Evolutionary conservation across 2,888 invertebrate species (phyloP), one percentile per base, ranked within the genome.

Genomic region (Morpho deidamia): DNA sequence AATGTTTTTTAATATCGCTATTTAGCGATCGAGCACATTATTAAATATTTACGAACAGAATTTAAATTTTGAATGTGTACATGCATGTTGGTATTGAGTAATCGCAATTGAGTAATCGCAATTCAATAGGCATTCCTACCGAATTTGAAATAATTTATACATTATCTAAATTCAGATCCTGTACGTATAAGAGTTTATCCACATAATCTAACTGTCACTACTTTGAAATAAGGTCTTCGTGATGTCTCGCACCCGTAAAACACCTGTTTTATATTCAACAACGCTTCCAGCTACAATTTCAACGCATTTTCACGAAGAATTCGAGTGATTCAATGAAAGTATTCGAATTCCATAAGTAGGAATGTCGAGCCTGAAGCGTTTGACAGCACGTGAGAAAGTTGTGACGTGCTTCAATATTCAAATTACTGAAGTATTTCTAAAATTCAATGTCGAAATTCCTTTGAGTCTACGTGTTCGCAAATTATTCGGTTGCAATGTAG

Each of bases 351-450:
- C 41, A 56, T 56, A 52, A 12, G 37, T 39, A 48, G 57, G 46
- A 53, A 56, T 63, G 64, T 69, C 23, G 23, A 23, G 66, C 63
- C 72, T 66, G 59, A 51, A 59, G 70, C 71, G 11, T 48, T 48
- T 71, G 76, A 78, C 69, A 71, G 56, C 64, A 57, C 74, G 82
- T 83, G 82, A 69, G 83, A 83, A 78, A 67, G 65, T 65, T 67
- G 61, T 71, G 58, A 69, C 79, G 76, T 78, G 80, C 64, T 67
- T 65, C 69, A 51, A 67, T 69, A 78, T 79, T 76, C 56, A 74
- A 76, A 78, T 73, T 56, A 11, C 35, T 42, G 34, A 8, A 41
- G 34, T 53, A 42, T 32, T 46, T 37, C 38, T 38, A 9, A 44
- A 45, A 46, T 37, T 38, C 38, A n/a, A 11, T 23, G 34, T 45